phyloP scores from a whole-genome alignment of 2,888 invertebrate genomes.

The Ennomos erosarius region DNA sequence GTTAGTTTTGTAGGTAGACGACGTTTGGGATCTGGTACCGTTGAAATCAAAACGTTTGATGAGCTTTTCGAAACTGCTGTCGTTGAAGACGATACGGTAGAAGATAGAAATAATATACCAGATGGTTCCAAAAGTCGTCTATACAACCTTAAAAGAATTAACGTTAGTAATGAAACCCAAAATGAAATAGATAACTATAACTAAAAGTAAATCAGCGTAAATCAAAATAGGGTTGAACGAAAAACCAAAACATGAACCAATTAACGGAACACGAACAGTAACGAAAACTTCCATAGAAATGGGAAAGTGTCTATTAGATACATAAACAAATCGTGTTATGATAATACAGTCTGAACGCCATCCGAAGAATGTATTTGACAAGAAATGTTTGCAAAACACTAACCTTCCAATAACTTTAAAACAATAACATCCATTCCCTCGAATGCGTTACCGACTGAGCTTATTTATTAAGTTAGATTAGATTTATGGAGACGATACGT shows the following conservation, averaged over 20 bases:
- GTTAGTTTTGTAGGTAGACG: slow-evolving; percentile 58
- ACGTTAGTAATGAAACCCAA: slow-evolving; percentile 28
- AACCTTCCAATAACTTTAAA: slow-evolving; percentile 70
- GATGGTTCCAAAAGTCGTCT: slow-evolving; percentile 45
- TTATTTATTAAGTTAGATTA: slow-evolving; percentile 70
- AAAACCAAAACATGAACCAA: slow-evolving; percentile 59
- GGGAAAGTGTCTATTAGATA: slow-evolving; percentile 77
- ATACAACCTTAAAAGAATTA: slow-evolving; percentile 42
- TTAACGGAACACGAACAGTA: slow-evolving; percentile 58
- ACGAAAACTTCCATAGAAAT: slow-evolving; percentile 65
- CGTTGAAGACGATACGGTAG: neutral
- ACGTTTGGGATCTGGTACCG: slow-evolving; percentile 42
- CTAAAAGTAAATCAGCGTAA: slow-evolving; percentile 28
- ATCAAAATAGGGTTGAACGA: slow-evolving; percentile 24
- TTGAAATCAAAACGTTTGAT: neutral
- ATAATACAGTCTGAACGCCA: slow-evolving; percentile 77
- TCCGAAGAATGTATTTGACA: slow-evolving; percentile 78
- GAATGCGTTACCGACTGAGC: slow-evolving; percentile 61
- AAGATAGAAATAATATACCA: neutral
- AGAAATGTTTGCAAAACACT: slow-evolving; percentile 82
- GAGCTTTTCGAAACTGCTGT: neutral
- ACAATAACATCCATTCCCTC: slow-evolving; percentile 74
- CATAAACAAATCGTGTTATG: slow-evolving; percentile 83
- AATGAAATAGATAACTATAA: slow-evolving; percentile 31
- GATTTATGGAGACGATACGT: slow-evolving; percentile 83